Base-by-base conservation (phyloP, 2,797 vertebrate species). In the Acanthornis magna region DNA sequence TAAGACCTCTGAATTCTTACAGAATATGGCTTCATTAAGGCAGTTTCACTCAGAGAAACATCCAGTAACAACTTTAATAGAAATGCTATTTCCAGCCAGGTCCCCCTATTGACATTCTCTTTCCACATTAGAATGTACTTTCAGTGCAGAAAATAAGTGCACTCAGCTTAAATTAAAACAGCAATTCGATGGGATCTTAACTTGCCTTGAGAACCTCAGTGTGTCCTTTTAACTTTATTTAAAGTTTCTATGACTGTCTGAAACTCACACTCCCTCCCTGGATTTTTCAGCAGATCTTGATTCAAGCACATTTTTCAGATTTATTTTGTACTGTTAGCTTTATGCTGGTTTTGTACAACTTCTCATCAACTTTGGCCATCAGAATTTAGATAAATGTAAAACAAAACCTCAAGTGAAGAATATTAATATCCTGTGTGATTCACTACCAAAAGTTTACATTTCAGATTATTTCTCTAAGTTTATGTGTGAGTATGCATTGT, bases 311-410 rank as follows among this genome's bases (percentile, higher is more conserved):
- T 32, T 81, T 89, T 75, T 54, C 36, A 43, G 17, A 54, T 47
- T 63, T 42, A 9, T 85, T 84, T 65, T 65, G 26, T n/a, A 65
- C 13, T 11, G 2, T 36, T 21, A 72, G 2, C 2, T 1, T 0
- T n/a, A 58, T 0, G 0, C 2, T 47, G 8, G 7, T 65, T 85
- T 61, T 66, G 4, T 48, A 61, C 3, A 50, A 3, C 0, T 68
- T 72, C 88, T 57, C 16, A 42, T 38, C 30, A 62, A 2, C 8
- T 40, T 75, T 58, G 17, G 4, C 8, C 36, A 47, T 58, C 4
- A 8, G 20, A 91, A 89, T 55, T 47, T 26, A 48, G 1, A 10
- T 18, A 81, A 85, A 55, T 20, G 5, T 48, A 60, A 84, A 86
- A 58, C 5, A 75, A 40, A 61, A 19, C 3, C 30, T 86, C 23